Conservation (phyloP, 2,888 invertebrate genomes). For the Cheilosia scutellata region DNA sequence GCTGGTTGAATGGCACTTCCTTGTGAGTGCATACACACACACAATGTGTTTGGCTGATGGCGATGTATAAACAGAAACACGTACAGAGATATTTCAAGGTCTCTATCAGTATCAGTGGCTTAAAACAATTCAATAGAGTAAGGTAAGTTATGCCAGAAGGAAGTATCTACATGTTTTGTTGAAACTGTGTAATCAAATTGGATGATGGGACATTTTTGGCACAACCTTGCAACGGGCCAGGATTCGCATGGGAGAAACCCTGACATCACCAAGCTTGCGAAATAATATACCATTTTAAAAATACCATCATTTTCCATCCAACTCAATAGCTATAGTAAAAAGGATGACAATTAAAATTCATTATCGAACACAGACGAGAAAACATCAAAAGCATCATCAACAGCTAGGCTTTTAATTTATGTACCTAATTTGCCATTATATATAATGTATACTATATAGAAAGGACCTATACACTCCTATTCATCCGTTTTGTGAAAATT, state of each 20-base stretch:
- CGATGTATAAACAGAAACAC: background rate
- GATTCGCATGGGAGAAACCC: too few species aligned
- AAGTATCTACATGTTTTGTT: too few species aligned
- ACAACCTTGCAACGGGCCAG: too few species aligned
- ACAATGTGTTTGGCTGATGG: background rate
- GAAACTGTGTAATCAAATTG: too few species aligned
- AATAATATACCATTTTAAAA: too few species aligned
- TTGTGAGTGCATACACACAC: background rate
- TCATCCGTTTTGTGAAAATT: background rate
- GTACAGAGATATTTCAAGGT: background rate
- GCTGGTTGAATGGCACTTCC: background rate
- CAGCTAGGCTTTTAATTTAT: conserved; percentile 1
- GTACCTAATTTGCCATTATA: background rate
- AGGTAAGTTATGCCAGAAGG: background rate
- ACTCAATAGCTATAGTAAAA: background rate
- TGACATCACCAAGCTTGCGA: too few species aligned
- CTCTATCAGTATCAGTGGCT: background rate
- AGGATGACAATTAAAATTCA: conserved; percentile 16
- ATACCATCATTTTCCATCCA: too few species aligned
- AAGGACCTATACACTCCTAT: background rate
- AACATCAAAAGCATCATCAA: conserved; percentile 30
- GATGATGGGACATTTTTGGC: too few species aligned
- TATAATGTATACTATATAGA: background rate
- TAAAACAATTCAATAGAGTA: background rate
- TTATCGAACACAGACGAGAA: conserved; percentile 11